Evolutionary conservation across 2,888 invertebrate species (phyloP).

Genomic region (Trichopoda pennipes): DNA sequence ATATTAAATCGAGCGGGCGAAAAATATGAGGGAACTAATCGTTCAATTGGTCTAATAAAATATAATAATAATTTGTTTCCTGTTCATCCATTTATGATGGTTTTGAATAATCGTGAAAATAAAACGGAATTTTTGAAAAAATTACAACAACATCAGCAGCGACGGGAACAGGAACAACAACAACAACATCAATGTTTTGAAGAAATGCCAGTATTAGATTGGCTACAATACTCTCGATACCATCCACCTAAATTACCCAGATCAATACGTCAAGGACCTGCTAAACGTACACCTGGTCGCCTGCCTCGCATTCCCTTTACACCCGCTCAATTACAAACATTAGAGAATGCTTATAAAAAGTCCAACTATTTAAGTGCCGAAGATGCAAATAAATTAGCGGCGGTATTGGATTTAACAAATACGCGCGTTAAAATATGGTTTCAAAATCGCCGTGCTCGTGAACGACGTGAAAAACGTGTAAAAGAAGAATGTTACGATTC

Average conservation of each 20-base stretch:
- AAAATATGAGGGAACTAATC: conserved; percentile 77
- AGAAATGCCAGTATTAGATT: conserved; percentile 80
- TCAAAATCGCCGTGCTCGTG: conserved; percentile 89
- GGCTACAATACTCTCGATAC: conserved; percentile 87
- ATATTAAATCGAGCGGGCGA: conserved; percentile 83
- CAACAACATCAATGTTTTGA: conserved; percentile 64
- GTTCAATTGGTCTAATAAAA: conserved; percentile 74
- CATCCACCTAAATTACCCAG: conserved; percentile 86
- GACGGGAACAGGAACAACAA: conserved; percentile 57
- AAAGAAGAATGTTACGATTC: conserved; percentile 77
- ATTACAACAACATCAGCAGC: conserved; percentile 40
- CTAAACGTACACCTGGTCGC: conserved; percentile 83
- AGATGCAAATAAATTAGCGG: conserved; percentile 85
- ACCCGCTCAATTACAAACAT: conserved; percentile 83
- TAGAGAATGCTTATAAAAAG: conserved; percentile 85
- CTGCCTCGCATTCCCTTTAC: conserved; percentile 88
- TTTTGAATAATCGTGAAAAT: conserved; percentile 42
- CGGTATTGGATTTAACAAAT: conserved; percentile 84
- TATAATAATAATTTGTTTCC: conserved; percentile 66
- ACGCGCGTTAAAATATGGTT: conserved; percentile 89
- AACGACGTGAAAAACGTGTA: conserved; percentile 85
- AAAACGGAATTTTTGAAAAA: conserved; percentile 57
- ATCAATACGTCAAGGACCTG: conserved; percentile 77
- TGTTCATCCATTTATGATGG: conserved; percentile 67
- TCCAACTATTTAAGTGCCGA: conserved; percentile 86